Conservation (phyloP, 2,113 vertebrate genomes). For the Prietella phreatophila region DNA sequence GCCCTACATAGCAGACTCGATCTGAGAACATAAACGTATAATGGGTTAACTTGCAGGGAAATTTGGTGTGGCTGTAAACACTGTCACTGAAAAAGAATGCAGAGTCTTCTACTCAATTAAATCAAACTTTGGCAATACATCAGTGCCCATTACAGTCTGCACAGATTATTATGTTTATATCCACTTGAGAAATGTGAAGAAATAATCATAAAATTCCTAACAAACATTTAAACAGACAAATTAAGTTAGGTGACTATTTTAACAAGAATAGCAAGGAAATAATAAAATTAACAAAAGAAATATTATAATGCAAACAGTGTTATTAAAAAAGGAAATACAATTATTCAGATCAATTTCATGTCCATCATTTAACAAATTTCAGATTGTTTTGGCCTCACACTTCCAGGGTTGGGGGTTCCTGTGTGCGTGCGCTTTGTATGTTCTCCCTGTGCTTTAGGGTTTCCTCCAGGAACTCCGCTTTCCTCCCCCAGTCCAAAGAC, state of each 20-base stretch:
- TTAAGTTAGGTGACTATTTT: not conserved
- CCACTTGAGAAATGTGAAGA: not conserved
- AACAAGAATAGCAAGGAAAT: no score
- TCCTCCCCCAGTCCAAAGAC: no score
- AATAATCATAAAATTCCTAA: not conserved
- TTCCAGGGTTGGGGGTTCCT: no score
- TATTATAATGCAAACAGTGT: not conserved
- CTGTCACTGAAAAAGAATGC: not conserved
- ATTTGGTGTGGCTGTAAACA: not conserved
- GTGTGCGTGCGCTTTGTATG: no score
- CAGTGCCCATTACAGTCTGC: not conserved
- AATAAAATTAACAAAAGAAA: not conserved
- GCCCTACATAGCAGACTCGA: not conserved
- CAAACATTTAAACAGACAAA: not conserved
- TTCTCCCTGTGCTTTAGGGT: no score
- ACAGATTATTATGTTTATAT: not conserved
- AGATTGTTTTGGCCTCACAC: no score
- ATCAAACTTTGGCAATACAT: not conserved
- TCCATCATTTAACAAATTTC: not conserved
- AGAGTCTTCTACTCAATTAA: not conserved
- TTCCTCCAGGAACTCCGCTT: no score
- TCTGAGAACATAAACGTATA: not conserved
- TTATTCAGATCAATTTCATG: not conserved
- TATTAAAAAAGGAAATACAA: not conserved
- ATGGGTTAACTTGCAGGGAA: not conserved